Evolutionary conservation across 2,888 invertebrate genomes (phyloP).

Genomic region (Cephus spinipes): DNA sequence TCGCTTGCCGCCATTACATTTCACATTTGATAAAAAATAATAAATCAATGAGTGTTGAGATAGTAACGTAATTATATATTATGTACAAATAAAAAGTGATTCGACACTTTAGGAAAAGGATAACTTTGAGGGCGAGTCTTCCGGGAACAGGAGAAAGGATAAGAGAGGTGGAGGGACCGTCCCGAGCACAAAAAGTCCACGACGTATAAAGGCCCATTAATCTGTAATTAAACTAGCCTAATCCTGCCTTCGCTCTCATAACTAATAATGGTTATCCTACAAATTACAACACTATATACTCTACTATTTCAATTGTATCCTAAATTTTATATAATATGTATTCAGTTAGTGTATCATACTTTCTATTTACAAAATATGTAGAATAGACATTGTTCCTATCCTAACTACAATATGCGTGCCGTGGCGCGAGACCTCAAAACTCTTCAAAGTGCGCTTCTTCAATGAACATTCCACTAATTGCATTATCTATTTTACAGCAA

Average conservation of each 20-base stretch:
- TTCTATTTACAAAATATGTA: slow-evolving; percentile 61
- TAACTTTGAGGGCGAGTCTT: slow-evolving; percentile 50
- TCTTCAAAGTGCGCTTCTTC: slow-evolving; percentile 50
- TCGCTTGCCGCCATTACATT: slow-evolving; percentile 43
- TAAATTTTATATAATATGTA: slow-evolving; percentile 33
- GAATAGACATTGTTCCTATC: slow-evolving; percentile 59
- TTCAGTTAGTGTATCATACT: slow-evolving; percentile 41
- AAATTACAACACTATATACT: slow-evolving; percentile 49
- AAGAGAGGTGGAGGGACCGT: slow-evolving; percentile 40
- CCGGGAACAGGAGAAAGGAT: background rate
- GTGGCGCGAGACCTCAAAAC: slow-evolving; percentile 54
- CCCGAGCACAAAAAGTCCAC: slow-evolving; percentile 53
- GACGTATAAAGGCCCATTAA: slow-evolving; percentile 52
- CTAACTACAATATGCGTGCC: slow-evolving; percentile 61
- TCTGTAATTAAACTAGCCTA: slow-evolving; percentile 51
- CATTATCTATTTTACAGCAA: slow-evolving; percentile 63
- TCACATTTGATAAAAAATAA: slow-evolving; percentile 50
- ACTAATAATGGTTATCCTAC: slow-evolving; percentile 40
- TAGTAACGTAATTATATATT: slow-evolving; percentile 49
- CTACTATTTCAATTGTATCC: slow-evolving; percentile 37
- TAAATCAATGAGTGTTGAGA: slow-evolving; percentile 51
- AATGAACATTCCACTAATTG: slow-evolving; percentile 46
- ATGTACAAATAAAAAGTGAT: slow-evolving; percentile 56
- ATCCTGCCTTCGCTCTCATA: slow-evolving; percentile 50
- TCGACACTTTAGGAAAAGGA: slow-evolving; percentile 52